Conservation (phyloP, 2,888 invertebrate genomes). For the Nebria salina region DNA sequence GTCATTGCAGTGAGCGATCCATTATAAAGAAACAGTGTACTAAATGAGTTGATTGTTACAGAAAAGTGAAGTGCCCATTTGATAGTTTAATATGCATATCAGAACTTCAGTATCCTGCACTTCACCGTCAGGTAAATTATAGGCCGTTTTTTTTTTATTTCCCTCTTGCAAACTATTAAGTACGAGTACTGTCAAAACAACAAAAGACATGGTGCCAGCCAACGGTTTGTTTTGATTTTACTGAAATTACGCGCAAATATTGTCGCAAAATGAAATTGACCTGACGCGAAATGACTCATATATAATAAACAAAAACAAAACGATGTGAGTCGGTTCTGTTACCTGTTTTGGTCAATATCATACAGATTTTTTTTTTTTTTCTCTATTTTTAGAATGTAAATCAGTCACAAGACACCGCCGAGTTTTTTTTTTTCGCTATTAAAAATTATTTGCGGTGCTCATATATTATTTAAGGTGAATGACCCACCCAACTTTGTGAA, state of each 20-base stretch:
- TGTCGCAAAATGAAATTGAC: not conserved
- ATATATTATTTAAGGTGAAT: constrained; percentile 20
- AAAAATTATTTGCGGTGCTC: constrained; percentile 26
- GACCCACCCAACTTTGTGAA: constrained; percentile 7
- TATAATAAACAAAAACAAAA: not conserved
- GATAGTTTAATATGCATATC: constrained; percentile 28
- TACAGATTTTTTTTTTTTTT: not conserved
- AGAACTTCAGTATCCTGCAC: constrained; percentile 30
- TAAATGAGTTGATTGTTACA: constrained; percentile 4
- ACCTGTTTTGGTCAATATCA: constrained; percentile 33
- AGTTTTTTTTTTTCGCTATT: constrained; percentile 30
- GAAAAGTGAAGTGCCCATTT: not conserved
- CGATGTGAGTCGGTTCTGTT: constrained; percentile 17
- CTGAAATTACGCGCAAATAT: constrained; percentile 15
- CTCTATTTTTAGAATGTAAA: constrained; percentile 39
- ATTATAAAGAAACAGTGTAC: not conserved
- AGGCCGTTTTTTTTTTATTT: not conserved
- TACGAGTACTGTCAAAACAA: constrained; percentile 38
- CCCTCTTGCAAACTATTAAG: not conserved
- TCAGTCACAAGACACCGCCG: constrained; percentile 25
- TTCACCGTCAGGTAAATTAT: constrained; percentile 32
- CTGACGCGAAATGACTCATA: constrained; percentile 9
- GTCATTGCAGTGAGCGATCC: not conserved
- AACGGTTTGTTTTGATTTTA: constrained; percentile 13
- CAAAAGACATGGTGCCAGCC: constrained; percentile 4